These are phyloP conservation scores for Oncopeltus fasciatus DNA, from an alignment of 1,140 invertebrate genomes.

Conservation along the genomic window DNA sequence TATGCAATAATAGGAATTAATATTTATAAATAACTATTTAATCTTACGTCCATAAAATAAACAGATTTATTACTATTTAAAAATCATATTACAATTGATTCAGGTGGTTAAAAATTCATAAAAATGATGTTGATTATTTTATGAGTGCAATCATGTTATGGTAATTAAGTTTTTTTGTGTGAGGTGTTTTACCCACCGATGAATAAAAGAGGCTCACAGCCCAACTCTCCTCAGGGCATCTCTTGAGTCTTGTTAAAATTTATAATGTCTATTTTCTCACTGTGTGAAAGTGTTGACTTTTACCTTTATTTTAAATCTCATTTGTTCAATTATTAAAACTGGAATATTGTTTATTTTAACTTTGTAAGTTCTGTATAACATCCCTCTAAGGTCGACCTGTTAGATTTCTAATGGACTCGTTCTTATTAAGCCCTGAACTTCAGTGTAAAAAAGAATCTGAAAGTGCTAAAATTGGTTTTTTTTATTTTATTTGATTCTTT, in stretches of 20 bases:
- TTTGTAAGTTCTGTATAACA: not conserved
- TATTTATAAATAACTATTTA: not conserved
- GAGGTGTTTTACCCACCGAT: not conserved
- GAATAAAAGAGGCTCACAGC: too few relatives aligned
- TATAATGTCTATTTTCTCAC: not conserved
- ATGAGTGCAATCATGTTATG: not conserved
- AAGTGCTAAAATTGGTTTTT: too few relatives aligned
- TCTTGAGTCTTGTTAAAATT: not conserved
- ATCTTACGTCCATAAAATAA: not conserved
- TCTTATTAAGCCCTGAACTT: too few relatives aligned
- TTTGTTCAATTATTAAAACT: not conserved
- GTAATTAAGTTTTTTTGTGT: not conserved
- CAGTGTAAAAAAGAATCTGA: too few relatives aligned
- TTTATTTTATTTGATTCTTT: too few relatives aligned
- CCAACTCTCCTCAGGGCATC: not conserved
- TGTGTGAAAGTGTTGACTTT: not conserved
- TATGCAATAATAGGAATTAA: constrained; percentile 10
- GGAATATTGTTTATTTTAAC: too few relatives aligned
- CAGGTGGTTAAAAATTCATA: not conserved
- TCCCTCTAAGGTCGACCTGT: not conserved
- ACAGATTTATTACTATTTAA: not conserved
- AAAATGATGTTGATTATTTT: not conserved
- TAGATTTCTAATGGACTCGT: too few relatives aligned
- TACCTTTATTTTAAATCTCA: not conserved
- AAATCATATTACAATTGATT: not conserved